Conservation (phyloP, 2,888 invertebrate genomes). For the Rhimphoctona megacephalus region DNA sequence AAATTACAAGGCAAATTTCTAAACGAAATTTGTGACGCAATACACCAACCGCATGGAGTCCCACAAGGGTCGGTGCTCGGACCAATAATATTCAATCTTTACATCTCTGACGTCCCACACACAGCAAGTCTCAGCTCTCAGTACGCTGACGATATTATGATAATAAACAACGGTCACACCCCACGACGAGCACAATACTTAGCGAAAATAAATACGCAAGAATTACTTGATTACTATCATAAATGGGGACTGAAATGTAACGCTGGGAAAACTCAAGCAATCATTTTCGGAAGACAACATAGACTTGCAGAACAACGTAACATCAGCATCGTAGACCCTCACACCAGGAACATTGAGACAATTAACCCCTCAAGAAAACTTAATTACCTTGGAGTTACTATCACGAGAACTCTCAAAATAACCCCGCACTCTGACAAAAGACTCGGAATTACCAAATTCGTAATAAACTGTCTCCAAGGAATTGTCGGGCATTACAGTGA, state of each 20-base stretch:
- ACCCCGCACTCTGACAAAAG: conserved; percentile 33
- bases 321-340: conserved; percentile 21
- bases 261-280: conserved; percentile 38
- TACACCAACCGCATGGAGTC: conserved; percentile 34
- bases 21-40: conserved; percentile 19
- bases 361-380: conserved; percentile 34
- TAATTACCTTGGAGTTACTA: conserved; percentile 40
- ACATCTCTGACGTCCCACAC: conserved; percentile 25
- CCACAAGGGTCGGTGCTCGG: conserved; percentile 47
- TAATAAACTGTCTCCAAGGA: conserved; percentile 41
- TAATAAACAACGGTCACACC: conserved; percentile 46
- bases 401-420: conserved; percentile 52
- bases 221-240: conserved; percentile 33
- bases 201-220: conserved; percentile 20
- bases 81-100: conserved; percentile 46
- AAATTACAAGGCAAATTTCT: conserved; percentile 43
- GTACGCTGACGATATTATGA: conserved; percentile 42
- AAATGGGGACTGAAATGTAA: conserved; percentile 48
- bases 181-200: conserved; percentile 31
- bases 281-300: conserved; percentile 45
- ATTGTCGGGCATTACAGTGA: conserved; percentile 12
- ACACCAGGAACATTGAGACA: conserved; percentile 42
- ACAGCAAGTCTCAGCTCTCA: conserved; percentile 13
- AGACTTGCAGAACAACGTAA: conserved; percentile 3
- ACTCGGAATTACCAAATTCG: no score